A percentile compares a stretch with the other conserved stretches of the same genome.
Evolutionary conservation across 1,140 invertebrate genomes (phyloP).

Genomic region (Elysia chlorotica): DNA sequence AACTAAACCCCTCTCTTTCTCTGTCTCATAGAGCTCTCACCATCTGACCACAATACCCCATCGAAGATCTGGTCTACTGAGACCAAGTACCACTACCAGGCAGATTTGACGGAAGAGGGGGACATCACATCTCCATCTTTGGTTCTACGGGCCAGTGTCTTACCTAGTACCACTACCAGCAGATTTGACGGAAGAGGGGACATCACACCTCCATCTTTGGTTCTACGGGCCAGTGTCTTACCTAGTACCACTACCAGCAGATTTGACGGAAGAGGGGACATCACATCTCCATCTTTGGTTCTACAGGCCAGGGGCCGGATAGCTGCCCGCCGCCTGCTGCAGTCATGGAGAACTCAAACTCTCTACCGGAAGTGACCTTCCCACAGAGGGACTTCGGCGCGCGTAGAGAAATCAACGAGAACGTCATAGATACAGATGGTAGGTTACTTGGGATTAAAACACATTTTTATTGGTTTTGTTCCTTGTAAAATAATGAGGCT

Average conservation of each 20-base stretch:
- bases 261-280: too few relatives aligned
- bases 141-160: neutral
- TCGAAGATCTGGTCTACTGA: too few relatives aligned
- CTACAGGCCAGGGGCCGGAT: neutral
- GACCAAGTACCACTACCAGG: too few relatives aligned
- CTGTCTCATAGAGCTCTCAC: too few relatives aligned
- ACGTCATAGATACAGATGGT: slow-evolving; percentile 1
- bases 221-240: neutral
- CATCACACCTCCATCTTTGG: neutral
- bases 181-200: too few relatives aligned
- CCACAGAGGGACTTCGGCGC: neutral
- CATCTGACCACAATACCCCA: too few relatives aligned
- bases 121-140: too few relatives aligned
- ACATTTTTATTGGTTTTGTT: neutral
- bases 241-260: neutral
- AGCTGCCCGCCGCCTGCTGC: too few relatives aligned
- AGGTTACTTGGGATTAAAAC: neutral
- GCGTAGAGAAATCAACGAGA: slow-evolving; percentile 3
- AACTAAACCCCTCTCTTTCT: too few relatives aligned
- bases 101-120: too few relatives aligned
- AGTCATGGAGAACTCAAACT: too few relatives aligned
- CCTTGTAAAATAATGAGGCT: neutral
- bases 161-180: too few relatives aligned
- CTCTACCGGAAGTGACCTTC: neutral
- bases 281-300: neutral